Conservation (phyloP, 1,140 invertebrate genomes). For the Micrasema longulum region DNA sequence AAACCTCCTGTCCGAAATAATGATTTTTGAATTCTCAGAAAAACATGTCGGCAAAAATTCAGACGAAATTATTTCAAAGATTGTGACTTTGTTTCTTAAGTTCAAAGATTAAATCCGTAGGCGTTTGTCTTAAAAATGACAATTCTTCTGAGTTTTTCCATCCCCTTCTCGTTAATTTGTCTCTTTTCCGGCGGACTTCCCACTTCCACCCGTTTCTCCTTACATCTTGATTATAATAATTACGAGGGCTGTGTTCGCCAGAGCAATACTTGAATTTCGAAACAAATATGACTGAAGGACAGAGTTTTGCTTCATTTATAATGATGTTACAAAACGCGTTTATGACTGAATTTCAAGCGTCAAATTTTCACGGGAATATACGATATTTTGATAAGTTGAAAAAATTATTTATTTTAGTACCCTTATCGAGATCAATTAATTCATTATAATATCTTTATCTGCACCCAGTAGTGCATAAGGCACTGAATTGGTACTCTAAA, state of each 20-base stretch:
- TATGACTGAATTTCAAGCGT: too few species aligned
- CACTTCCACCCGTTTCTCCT: constrained; percentile 12
- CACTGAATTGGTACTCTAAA: too few species aligned
- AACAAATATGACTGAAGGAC: not conserved
- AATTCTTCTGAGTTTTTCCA: not conserved
- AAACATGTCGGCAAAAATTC: not conserved
- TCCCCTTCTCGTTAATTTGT: constrained; percentile 27
- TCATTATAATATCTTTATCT: too few species aligned
- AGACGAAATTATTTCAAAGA: constrained; percentile 23
- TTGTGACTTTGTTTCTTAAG: constrained; percentile 9
- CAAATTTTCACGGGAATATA: too few species aligned
- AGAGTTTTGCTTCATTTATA: not conserved
- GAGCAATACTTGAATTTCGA: constrained; percentile 8
- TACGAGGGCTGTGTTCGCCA: not conserved
- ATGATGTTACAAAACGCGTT: too few species aligned
- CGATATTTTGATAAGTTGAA: too few species aligned
- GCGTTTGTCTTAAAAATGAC: constrained; percentile 25
- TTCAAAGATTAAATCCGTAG: constrained; percentile 14
- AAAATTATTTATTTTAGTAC: too few species aligned
- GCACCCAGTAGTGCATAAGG: too few species aligned
- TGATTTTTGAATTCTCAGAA: constrained; percentile 20
- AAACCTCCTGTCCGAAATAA: not conserved
- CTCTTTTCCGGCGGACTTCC: constrained; percentile 18
- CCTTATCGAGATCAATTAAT: too few species aligned
- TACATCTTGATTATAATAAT: constrained; percentile 40